phyloP scores from a whole-genome alignment of 1,140 invertebrate species.

The Frieseomelitta varia region DNA sequence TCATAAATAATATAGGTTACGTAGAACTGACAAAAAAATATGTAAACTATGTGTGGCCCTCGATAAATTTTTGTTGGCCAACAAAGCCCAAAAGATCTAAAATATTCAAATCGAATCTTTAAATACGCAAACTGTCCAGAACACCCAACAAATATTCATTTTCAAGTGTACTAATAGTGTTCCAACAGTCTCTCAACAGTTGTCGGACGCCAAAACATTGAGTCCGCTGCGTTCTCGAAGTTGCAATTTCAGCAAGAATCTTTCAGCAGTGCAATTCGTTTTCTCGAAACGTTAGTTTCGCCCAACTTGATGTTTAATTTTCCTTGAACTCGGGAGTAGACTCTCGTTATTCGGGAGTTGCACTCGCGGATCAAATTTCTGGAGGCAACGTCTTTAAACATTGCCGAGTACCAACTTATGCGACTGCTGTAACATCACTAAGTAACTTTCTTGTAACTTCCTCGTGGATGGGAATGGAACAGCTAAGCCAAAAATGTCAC shows the following conservation, averaged over 20 bases:
- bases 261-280: neutral
- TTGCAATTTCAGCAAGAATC: neutral
- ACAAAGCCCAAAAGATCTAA: no score
- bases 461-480: neutral
- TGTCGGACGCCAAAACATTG: no score
- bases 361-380: neutral
- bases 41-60: no score
- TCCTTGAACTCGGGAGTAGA: neutral
- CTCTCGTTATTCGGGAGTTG: neutral
- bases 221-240: neutral
- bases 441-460: neutral
- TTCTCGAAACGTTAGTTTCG: neutral
- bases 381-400: neutral
- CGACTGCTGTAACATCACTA: neutral
- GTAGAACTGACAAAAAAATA: no score
- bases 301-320: neutral
- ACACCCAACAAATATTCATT: no score
- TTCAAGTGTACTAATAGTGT: no score
- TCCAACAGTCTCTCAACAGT: no score
- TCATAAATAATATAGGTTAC: no score
- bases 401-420: neutral
- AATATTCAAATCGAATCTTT: no score
- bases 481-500: neutral
- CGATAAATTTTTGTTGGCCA: no score
- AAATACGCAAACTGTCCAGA: no score